These are phyloP conservation scores for Subanguina moxae DNA, from an alignment of 1,140 invertebrate genomes.

Conservation along the genomic window DNA sequence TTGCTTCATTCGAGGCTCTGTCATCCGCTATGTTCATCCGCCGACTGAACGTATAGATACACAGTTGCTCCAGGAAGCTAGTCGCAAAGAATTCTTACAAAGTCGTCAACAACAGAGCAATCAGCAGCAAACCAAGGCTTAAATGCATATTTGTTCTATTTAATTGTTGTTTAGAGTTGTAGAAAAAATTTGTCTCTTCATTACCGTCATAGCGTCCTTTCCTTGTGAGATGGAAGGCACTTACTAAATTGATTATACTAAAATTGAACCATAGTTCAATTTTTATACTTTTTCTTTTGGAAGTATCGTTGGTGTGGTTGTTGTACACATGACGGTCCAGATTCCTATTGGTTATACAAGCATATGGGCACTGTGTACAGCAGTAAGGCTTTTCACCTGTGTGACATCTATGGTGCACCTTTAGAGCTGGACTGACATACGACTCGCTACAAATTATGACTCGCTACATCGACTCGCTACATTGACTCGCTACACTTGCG, in stretches of 20 bases:
- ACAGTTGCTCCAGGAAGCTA: constrained; percentile 90
- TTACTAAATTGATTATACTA: too few relatives aligned
- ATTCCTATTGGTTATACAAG: constrained; percentile 70
- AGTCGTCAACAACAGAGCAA: constrained; percentile 34
- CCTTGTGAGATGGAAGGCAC: too few relatives aligned
- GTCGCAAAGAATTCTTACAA: constrained; percentile 75
- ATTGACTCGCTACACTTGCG: too few relatives aligned
- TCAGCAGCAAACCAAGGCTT: constrained; percentile 1
- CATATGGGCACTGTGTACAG: constrained; percentile 89
- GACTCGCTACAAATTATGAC: too few relatives aligned
- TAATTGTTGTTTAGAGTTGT: too few relatives aligned
- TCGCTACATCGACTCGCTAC: too few relatives aligned
- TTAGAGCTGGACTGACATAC: constrained; percentile 51
- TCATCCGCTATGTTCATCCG: constrained; percentile 94
- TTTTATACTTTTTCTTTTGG: neutral
- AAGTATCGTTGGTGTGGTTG: constrained; percentile 30
- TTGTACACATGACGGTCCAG: constrained; percentile 51
- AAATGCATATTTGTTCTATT: too few relatives aligned
- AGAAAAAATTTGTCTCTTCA: too few relatives aligned
- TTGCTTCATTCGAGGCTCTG: constrained; percentile 96
- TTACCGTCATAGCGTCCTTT: too few relatives aligned
- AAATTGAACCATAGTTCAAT: too few relatives aligned
- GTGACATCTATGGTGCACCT: constrained; percentile 64
- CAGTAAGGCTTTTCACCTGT: constrained; percentile 96
- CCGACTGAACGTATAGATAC: constrained; percentile 97